These are phyloP conservation scores for Cinclus mexicanus DNA, from an alignment of 2,113 vertebrate genomes.

Conservation along the genomic window DNA sequence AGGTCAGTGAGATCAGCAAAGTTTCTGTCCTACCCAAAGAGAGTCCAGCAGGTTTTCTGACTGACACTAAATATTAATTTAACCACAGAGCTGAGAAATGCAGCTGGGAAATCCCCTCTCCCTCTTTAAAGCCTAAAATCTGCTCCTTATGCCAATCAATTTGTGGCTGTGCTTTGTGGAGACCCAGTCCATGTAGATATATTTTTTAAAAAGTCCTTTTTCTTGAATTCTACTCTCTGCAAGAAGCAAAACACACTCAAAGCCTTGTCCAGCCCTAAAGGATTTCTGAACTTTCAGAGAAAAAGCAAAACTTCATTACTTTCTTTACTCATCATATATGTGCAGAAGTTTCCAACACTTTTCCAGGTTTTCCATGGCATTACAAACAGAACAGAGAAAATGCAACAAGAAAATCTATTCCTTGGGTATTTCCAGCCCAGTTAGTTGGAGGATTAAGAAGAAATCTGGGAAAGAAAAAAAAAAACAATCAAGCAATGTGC, in stretches of 20 bases:
- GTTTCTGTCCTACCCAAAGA: neutral
- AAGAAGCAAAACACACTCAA: neutral
- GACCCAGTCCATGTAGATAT: neutral
- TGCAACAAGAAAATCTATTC: neutral
- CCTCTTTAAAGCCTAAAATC: neutral
- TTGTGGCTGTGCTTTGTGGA: neutral
- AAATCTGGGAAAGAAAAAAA: neutral
- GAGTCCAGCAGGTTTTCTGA: neutral
- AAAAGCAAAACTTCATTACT: neutral
- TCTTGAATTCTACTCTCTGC: neutral
- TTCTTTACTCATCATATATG: neutral
- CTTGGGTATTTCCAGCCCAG: slow-evolving; percentile 20
- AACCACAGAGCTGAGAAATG: neutral
- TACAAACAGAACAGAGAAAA: neutral
- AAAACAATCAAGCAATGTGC: neutral
- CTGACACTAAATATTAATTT: neutral
- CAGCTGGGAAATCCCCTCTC: neutral
- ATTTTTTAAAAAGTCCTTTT: neutral
- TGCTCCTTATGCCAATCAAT: neutral
- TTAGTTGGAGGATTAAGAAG: slow-evolving; percentile 2
- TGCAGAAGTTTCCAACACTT: neutral
- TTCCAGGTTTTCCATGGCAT: neutral
- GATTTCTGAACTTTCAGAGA: neutral
- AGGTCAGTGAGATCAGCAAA: neutral
- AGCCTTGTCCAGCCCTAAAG: neutral